Conservation (phyloP, 2,888 invertebrate species). For the Flexamia atlantica region DNA sequence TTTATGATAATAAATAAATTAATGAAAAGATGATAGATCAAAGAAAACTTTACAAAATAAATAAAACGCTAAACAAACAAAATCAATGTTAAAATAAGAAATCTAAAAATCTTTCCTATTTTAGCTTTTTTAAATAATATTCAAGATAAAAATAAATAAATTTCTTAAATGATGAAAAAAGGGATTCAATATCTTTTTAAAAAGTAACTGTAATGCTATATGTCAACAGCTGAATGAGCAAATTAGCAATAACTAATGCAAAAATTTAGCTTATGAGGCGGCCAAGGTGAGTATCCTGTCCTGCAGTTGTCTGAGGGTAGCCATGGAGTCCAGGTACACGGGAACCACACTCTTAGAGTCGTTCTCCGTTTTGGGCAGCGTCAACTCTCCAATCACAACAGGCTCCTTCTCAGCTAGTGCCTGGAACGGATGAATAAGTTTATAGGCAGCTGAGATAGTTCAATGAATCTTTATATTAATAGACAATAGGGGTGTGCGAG, state of each 20-base stretch:
- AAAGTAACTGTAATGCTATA: neutral
- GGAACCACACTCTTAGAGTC: neutral
- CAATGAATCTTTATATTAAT: too few species aligned
- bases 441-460: too few species aligned
- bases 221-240: neutral
- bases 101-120: too few species aligned
- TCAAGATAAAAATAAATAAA: too few species aligned
- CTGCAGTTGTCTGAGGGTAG: constrained; percentile 7
- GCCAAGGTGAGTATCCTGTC: constrained; percentile 23
- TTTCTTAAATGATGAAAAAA: too few species aligned
- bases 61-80: too few species aligned
- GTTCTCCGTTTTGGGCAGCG: constrained; percentile 71
- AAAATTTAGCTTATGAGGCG: neutral
- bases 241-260: neutral
- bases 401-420: constrained; percentile 74
- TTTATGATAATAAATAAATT: neutral
- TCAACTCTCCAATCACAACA: constrained; percentile 74
- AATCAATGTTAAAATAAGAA: too few species aligned
- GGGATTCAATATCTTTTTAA: neutral
- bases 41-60: neutral
- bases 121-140: too few species aligned
- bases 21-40: neutral
- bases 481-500: too few species aligned
- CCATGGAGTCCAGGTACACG: constrained; percentile 24
- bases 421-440: constrained; percentile 68